Evolutionary conservation across 2,797 vertebrate species (phyloP).

Genomic region (Aplochiton taeniatus): DNA sequence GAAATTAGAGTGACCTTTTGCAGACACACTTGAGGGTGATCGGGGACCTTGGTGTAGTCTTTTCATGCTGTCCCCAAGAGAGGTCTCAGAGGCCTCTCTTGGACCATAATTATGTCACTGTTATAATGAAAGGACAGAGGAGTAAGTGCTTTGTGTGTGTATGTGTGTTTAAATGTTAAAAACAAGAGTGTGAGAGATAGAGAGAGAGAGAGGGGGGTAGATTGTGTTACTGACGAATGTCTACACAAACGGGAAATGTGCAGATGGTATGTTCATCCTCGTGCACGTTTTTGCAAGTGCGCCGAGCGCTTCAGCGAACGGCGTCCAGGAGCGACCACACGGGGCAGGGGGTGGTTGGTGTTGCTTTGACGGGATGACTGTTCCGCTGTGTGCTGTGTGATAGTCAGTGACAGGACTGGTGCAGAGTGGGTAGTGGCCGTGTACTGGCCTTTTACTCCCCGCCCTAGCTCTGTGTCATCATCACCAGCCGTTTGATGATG

Average conservation of each 20-base stretch:
- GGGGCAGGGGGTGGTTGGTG: conserved; percentile 47
- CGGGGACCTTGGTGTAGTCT: conserved; percentile 44
- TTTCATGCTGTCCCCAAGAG: conserved; percentile 40
- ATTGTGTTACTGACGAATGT: too few species aligned
- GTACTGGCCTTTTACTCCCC: neutral
- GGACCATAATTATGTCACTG: conserved; percentile 61
- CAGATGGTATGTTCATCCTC: too few species aligned
- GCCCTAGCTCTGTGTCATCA: neutral
- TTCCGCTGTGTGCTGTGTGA: conserved; percentile 44
- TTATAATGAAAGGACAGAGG: conserved; percentile 41
- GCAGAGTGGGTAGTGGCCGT: neutral
- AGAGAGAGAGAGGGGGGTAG: too few species aligned
- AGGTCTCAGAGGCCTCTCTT: conserved; percentile 51
- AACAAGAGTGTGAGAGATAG: neutral
- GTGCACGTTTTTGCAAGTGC: too few species aligned
- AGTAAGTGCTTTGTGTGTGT: conserved; percentile 15
- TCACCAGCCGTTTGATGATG: neutral
- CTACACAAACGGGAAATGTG: too few species aligned
- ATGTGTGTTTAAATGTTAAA: neutral
- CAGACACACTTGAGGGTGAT: conserved; percentile 31
- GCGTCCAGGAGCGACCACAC: conserved; percentile 47
- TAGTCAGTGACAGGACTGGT: neutral
- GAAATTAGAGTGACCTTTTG: conserved; percentile 49
- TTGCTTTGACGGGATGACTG: conserved; percentile 51
- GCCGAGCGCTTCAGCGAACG: conserved; percentile 14